A percentile compares a stretch with the other conserved stretches of the same genome.
Evolutionary conservation across 2,113 vertebrate species (phyloP).

Genomic region (Paradisaea rubra): DNA sequence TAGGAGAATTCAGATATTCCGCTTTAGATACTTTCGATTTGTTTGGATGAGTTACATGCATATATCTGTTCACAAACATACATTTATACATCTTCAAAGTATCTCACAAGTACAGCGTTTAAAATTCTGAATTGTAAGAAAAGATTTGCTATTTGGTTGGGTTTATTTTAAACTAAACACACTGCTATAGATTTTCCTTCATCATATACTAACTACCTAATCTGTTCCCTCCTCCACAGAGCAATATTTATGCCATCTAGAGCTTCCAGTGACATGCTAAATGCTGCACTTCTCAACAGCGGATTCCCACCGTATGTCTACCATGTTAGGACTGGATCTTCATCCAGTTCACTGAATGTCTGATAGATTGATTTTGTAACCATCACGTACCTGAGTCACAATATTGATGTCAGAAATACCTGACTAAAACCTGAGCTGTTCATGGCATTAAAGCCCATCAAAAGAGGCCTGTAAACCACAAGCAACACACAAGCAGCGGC

Average conservation of each 20-base stretch:
- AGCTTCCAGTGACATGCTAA: background rate
- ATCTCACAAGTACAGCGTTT: background rate
- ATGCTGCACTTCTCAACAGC: background rate
- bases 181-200: background rate
- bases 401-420: background rate
- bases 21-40: constrained; percentile 68
- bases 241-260: background rate
- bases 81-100: background rate
- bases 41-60: constrained; percentile 54
- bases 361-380: background rate
- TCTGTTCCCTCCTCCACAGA: background rate
- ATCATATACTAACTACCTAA: background rate
- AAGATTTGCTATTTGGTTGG: background rate
- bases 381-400: background rate
- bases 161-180: background rate
- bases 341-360: background rate
- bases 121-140: background rate
- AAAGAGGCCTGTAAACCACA: background rate
- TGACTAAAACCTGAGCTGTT: background rate
- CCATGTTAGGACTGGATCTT: background rate
- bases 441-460: background rate
- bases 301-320: background rate
- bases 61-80: constrained; percentile 41
- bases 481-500: background rate
- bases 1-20: constrained; percentile 74